A percentile compares a stretch with the other conserved stretches of the same genome.
These are phyloP conservation scores for Atractosteus spatula DNA, from an alignment of 2,113 vertebrate genomes.

Conservation along the genomic window DNA sequence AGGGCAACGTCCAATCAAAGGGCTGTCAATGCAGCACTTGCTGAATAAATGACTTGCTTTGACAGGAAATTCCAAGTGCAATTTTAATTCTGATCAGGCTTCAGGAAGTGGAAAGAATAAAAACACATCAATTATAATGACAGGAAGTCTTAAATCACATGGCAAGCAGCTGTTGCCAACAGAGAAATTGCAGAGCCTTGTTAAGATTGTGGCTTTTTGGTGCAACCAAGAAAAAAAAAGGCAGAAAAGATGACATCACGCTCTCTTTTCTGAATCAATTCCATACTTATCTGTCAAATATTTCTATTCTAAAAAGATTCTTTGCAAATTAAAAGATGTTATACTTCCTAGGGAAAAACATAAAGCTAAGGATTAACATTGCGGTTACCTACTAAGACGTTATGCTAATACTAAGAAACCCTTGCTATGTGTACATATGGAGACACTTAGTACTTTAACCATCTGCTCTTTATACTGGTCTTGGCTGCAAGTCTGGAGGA, in stretches of 20 bases:
- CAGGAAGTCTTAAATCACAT: conserved; percentile 89
- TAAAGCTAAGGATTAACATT: conserved; percentile 23
- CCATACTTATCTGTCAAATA: conserved; percentile 10
- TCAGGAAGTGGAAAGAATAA: conserved; percentile 89
- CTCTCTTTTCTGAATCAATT: conserved; percentile 27
- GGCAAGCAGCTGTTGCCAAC: conserved; percentile 82
- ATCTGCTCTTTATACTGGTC: conserved; percentile 42
- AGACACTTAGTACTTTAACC: conserved; percentile 52
- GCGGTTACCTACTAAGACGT: conserved; percentile 24
- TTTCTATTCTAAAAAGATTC: not conserved
- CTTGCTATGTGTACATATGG: conserved; percentile 57
- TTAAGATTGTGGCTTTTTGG: conserved; percentile 64
- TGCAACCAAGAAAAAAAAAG: conserved; percentile 37
- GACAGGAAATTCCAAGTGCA: conserved; percentile 93
- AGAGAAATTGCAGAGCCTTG: conserved; percentile 68
- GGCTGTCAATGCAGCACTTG: conserved; percentile 65
- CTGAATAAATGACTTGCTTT: conserved; percentile 86
- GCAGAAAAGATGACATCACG: conserved; percentile 57
- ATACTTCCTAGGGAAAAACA: conserved; percentile 15
- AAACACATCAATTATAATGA: conserved; percentile 91
- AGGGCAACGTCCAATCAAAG: conserved; percentile 79
- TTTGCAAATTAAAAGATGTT: conserved; percentile 17
- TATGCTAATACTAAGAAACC: conserved; percentile 32
- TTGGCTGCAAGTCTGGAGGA: conserved; percentile 38
- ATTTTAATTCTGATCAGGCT: conserved; percentile 93